phyloP scores from a whole-genome alignment of 2,888 invertebrate species.

The Cephus pulcher region DNA sequence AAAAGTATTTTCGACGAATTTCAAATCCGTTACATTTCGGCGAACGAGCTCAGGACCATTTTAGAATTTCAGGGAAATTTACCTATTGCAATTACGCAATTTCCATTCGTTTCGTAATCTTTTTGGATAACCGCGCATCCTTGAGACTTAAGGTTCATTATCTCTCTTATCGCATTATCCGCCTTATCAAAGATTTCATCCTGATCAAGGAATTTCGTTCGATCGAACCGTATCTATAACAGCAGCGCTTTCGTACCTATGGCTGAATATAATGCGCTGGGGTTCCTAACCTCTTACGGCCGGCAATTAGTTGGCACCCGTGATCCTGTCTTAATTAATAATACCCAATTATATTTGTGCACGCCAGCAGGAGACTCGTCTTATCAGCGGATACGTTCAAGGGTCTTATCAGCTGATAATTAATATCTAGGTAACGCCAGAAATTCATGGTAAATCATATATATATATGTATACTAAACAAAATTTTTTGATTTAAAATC shows the following conservation, averaged over 20 bases:
- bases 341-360: not conserved
- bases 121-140: not conserved
- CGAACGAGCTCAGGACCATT: not conserved
- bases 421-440: not conserved
- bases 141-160: not conserved
- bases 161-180: not conserved
- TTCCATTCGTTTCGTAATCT: not conserved
- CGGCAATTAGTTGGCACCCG: not conserved
- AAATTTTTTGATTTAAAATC: not conserved
- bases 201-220: not conserved
- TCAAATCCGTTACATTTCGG: not conserved
- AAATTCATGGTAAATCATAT: not conserved
- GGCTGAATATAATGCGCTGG: not conserved
- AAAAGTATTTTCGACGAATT: constrained; percentile 3
- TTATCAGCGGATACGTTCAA: not conserved
- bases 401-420: not conserved
- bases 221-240: not conserved
- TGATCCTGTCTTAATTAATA: not conserved
- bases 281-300: not conserved
- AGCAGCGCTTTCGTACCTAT: not conserved
- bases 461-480: not conserved
- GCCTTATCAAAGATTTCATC: not conserved
- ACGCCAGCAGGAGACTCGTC: not conserved
- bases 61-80: not conserved
- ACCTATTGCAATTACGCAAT: not conserved